phyloP scores from a whole-genome alignment of 2,888 invertebrate genomes.

The Bellardia bayeri region DNA sequence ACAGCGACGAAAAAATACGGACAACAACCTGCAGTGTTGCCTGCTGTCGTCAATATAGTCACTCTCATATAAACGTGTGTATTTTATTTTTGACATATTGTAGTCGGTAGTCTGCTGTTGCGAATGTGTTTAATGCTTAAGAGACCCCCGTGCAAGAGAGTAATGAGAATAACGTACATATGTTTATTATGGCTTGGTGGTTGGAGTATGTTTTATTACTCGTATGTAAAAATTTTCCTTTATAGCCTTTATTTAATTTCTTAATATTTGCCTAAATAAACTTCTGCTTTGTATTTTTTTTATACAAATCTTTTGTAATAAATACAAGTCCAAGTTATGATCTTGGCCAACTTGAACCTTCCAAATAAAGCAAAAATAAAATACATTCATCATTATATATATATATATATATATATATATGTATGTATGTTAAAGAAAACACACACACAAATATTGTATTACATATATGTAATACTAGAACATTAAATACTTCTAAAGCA shows the following conservation, averaged over 20 bases:
- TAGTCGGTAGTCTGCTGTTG: no score
- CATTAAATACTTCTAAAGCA: slow-evolving; percentile 32
- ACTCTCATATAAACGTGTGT: no score
- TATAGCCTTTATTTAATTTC: slow-evolving; percentile 49
- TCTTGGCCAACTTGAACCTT: slow-evolving; percentile 43
- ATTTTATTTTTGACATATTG: no score
- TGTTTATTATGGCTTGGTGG: slow-evolving; percentile 15
- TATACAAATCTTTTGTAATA: slow-evolving; percentile 1
- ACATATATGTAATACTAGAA: slow-evolving; percentile 35
- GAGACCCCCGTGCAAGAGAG: no score
- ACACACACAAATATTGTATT: slow-evolving; percentile 36
- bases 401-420: no score
- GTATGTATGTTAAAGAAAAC: no score
- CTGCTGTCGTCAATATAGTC: no score
- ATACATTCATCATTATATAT: slow-evolving; percentile 31
- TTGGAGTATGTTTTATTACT: not conserved
- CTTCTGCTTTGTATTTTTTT: not conserved
- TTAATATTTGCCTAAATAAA: slow-evolving; percentile 44
- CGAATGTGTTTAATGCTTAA: no score
- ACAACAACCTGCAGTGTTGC: no score
- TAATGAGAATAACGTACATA: not conserved
- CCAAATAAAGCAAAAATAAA: slow-evolving; percentile 1
- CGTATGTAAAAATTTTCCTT: not conserved
- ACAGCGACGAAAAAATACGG: no score
- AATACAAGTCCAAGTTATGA: not conserved